Evolutionary conservation across 2,888 invertebrate species (phyloP), one percentile per base, ranked within the genome.

Genomic region (Octonoba sinensis): DNA sequence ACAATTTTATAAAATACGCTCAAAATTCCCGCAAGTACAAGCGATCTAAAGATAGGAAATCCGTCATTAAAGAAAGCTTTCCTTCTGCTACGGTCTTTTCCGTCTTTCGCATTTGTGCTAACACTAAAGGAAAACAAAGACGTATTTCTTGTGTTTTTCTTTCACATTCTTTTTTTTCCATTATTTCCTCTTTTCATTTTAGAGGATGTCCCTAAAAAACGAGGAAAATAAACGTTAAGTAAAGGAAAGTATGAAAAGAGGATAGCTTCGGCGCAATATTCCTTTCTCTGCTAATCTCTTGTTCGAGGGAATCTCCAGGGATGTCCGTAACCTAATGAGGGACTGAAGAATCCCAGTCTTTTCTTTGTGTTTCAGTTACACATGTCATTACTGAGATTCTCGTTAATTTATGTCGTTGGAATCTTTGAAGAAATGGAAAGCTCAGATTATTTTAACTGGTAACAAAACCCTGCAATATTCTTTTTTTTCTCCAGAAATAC

Each of bases 51-150:
- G 46, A 24, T 49, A 64, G 62, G 54, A 70, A 70, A 69, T 77
- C 76, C 69, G 66, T 77, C 76, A 70, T 77, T 77, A 77, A 47
- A 77, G 70, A 77, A 77, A 77, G 70, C 62, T 77, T 77, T 77
- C 56, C 47, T 70, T 59, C 56, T 15, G 51, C 22, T 44, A 18
- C 54, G 46, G 22, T 47, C 54, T 66, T 75, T 59, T 65, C 67
- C 67, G 51, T 67, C 66, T 51, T 56, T 56, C 64, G 62, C 76
- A 77, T 64, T 77, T 64, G 69, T 77, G 57, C 57, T 65, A 69
- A 20, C 51, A 47, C 54, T 54, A 60, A 22, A 59, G 60, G 49
- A 60, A 67, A 75, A 75, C 67, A 67, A 69, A 60, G 46, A 64
- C 15, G 36, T 15, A 18, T 60, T 75, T 44, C 24, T 44, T 59